phyloP scores from a whole-genome alignment of 2,888 invertebrate species.

The Lochmaea capreae region DNA sequence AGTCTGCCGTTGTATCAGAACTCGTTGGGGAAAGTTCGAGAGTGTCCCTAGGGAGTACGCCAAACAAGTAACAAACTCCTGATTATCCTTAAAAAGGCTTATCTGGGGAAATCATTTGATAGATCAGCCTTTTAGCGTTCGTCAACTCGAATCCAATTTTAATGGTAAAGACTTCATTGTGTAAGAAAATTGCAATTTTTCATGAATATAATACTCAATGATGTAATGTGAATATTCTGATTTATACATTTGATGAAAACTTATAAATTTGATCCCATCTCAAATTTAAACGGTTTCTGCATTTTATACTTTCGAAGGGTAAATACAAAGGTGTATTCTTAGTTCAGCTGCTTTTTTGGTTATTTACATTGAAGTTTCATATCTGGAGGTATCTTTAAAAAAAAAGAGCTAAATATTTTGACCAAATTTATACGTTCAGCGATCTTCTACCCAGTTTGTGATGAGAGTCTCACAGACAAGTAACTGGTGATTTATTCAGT shows the following conservation, averaged over 20 bases:
- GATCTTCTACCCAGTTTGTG: too few species aligned
- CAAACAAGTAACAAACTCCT: constrained; percentile 57
- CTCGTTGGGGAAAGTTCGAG: constrained; percentile 31
- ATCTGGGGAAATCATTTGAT: constrained; percentile 57
- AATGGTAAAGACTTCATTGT: constrained; percentile 29
- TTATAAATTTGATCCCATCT: too few species aligned
- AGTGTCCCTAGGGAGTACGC: constrained; percentile 45
- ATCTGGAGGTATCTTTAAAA: too few species aligned
- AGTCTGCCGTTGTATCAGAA: constrained; percentile 35
- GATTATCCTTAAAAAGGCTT: constrained; percentile 58
- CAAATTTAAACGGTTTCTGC: too few species aligned
- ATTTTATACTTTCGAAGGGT: neutral
- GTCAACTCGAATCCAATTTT: constrained; percentile 34
- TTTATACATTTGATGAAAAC: neutral
- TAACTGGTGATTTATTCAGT: too few species aligned
- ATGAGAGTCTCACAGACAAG: too few species aligned
- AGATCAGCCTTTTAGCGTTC: constrained; percentile 42
- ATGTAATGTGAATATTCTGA: neutral
- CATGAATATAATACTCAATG: neutral
- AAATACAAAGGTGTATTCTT: too few species aligned
- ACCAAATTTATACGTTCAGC: too few species aligned
- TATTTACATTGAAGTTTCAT: too few species aligned
- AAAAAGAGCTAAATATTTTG: too few species aligned
- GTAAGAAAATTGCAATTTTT: neutral
- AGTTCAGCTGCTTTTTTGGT: too few species aligned